A percentile compares a stretch with the other conserved stretches of the same genome.
Evolutionary conservation across 2,888 invertebrate genomes (phyloP).

Genomic region (Zygothrica quintamaculata): DNA sequence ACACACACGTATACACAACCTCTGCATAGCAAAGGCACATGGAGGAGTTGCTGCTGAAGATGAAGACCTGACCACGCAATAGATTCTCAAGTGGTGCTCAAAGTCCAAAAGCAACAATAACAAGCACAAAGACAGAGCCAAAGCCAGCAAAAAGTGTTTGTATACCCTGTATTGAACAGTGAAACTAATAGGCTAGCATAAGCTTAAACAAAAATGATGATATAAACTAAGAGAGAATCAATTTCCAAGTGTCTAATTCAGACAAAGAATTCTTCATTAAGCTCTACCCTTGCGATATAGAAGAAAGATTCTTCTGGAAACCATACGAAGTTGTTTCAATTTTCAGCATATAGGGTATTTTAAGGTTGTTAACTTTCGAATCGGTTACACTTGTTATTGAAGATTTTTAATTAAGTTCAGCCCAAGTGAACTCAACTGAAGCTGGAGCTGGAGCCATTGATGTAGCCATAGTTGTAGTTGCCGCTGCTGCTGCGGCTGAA

Average conservation of each 20-base stretch:
- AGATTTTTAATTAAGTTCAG: conserved; percentile 54
- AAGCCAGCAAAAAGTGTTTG: conserved; percentile 9
- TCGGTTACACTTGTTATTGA: conserved; percentile 5
- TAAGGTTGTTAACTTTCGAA: background rate
- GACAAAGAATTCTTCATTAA: too few relatives aligned
- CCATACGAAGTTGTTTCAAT: too few relatives aligned
- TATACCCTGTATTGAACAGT: background rate
- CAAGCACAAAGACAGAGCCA: background rate
- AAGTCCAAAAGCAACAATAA: conserved; percentile 26
- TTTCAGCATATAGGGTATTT: background rate
- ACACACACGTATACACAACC: conserved; percentile 16
- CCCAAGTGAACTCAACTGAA: conserved; percentile 19
- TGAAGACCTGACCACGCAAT: conserved; percentile 22
- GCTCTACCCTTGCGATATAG: too few relatives aligned
- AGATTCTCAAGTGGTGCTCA: conserved; percentile 34
- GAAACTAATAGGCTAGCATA: background rate
- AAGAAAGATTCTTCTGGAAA: too few relatives aligned
- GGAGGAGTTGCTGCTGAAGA: conserved; percentile 19
- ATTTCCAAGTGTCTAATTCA: too few relatives aligned
- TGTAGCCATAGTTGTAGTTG: conserved; percentile 10
- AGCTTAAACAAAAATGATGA: too few relatives aligned
- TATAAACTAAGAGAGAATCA: too few relatives aligned
- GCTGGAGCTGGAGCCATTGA: conserved; percentile 8
- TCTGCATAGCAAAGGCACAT: conserved; percentile 39
- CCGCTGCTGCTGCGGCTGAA: conserved; percentile 8